phyloP scores from a whole-genome alignment of 2,888 invertebrate species.

The Nemurella pictetii region DNA sequence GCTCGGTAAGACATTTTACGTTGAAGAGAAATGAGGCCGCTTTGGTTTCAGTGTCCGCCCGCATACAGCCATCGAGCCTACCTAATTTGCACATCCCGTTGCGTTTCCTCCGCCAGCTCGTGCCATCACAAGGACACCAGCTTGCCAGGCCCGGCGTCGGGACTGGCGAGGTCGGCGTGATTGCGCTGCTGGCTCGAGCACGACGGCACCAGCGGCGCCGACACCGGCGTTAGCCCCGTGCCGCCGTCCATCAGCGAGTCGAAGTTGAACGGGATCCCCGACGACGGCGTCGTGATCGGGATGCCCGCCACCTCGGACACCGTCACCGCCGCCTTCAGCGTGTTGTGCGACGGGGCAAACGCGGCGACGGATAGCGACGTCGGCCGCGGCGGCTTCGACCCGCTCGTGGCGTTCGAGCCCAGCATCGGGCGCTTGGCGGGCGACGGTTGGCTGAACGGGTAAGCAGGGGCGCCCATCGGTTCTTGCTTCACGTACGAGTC shows the following conservation, averaged over 20 bases:
- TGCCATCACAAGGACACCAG: slow-evolving; percentile 79
- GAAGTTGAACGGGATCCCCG: slow-evolving; percentile 86
- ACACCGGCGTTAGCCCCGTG: slow-evolving; percentile 87
- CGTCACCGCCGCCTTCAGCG: slow-evolving; percentile 48
- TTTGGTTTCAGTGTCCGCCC: slow-evolving; percentile 38
- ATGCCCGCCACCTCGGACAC: slow-evolving; percentile 74
- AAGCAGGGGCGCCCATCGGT: slow-evolving; percentile 46
- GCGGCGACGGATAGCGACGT: slow-evolving; percentile 51
- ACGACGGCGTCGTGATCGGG: slow-evolving; percentile 84
- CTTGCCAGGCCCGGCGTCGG: slow-evolving; percentile 71
- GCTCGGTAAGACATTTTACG: not conserved
- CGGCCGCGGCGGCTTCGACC: slow-evolving; percentile 49
- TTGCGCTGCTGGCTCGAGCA: slow-evolving; percentile 79
- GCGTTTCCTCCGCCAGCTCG: slow-evolving; percentile 29
- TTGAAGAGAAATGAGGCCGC: slow-evolving; percentile 36
- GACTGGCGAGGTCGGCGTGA: slow-evolving; percentile 67
- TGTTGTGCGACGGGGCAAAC: slow-evolving; percentile 49
- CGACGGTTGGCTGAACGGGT: slow-evolving; percentile 33
- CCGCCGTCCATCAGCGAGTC: slow-evolving; percentile 93
- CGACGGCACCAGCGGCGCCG: slow-evolving; percentile 67
- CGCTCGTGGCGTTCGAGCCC: slow-evolving; percentile 35
- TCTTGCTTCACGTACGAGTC: slow-evolving; percentile 31
- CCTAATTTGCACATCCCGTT: slow-evolving; percentile 36
- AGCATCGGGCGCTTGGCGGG: slow-evolving; percentile 37
- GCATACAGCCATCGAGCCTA: not conserved